Conservation (phyloP, 2,888 invertebrate species). For the Gandaritis pyraliata region DNA sequence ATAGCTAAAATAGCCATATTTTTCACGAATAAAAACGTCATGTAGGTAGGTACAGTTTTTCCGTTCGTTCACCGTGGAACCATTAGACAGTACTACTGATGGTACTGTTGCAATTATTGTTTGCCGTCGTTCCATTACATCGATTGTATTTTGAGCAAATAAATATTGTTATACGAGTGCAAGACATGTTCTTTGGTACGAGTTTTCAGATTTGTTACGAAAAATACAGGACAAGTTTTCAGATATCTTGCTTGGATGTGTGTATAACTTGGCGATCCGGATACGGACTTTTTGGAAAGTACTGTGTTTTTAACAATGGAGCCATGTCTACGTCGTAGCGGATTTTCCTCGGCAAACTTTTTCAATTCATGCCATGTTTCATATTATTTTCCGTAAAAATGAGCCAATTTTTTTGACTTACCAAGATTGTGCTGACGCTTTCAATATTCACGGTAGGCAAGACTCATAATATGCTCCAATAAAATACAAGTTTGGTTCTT, state of each 20-base stretch:
- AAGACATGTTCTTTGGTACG: constrained; percentile 16
- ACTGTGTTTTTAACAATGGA: constrained; percentile 53
- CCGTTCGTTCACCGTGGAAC: too few species aligned
- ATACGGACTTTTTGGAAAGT: constrained; percentile 44
- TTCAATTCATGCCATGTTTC: constrained; percentile 72
- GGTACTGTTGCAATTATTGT: too few species aligned
- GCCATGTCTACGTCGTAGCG: constrained; percentile 52
- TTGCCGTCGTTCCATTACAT: too few species aligned
- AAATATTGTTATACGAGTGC: too few species aligned
- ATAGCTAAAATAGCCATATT: not conserved
- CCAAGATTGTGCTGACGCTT: constrained; percentile 60
- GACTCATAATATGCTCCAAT: constrained; percentile 44
- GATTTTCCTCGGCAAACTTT: constrained; percentile 64
- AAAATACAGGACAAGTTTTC: constrained; percentile 19
- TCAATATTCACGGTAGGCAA: constrained; percentile 24
- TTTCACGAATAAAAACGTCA: too few species aligned
- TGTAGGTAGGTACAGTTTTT: too few species aligned
- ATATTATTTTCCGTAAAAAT: constrained; percentile 67
- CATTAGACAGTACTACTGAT: too few species aligned
- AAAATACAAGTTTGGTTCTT: constrained; percentile 56
- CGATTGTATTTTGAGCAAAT: too few species aligned
- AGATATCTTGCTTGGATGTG: constrained; percentile 24
- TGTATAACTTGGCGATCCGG: constrained; percentile 23
- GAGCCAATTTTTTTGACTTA: constrained; percentile 64
- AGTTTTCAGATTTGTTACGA: constrained; percentile 7